Conservation (phyloP, 2,113 vertebrate genomes). For the Corythornis madagascariensis region DNA sequence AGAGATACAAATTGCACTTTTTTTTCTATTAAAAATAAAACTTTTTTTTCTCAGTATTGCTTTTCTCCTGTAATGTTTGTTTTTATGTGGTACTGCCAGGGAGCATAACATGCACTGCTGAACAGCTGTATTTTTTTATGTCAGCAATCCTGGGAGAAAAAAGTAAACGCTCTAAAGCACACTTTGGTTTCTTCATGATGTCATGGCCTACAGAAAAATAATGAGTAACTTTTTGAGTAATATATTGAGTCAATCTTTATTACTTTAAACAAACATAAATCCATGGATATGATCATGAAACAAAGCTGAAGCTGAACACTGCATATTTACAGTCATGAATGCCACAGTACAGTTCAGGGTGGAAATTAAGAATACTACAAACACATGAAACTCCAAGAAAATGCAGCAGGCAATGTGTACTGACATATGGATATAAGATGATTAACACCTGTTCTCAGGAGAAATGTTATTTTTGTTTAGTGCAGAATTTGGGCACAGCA, state of each 20-base stretch:
- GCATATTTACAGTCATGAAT: neutral
- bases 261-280: constrained; percentile 10
- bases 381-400: neutral
- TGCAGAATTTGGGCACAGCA: neutral
- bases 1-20: neutral
- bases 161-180: neutral
- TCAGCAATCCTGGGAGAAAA: neutral
- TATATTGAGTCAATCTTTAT: neutral
- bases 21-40: neutral
- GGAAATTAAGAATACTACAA: neutral
- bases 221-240: neutral
- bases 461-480: neutral
- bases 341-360: neutral
- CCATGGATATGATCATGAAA: neutral
- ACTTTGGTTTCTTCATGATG: neutral
- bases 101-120: neutral
- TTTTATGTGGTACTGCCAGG: neutral
- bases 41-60: neutral
- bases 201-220: neutral
- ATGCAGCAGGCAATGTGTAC: neutral
- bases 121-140: constrained; percentile 5
- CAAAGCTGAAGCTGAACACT: neutral
- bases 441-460: neutral
- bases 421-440: neutral
- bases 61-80: neutral